These are phyloP conservation scores for Momotus momota DNA, from an alignment of 2,797 vertebrate species.

Conservation along the genomic window DNA sequence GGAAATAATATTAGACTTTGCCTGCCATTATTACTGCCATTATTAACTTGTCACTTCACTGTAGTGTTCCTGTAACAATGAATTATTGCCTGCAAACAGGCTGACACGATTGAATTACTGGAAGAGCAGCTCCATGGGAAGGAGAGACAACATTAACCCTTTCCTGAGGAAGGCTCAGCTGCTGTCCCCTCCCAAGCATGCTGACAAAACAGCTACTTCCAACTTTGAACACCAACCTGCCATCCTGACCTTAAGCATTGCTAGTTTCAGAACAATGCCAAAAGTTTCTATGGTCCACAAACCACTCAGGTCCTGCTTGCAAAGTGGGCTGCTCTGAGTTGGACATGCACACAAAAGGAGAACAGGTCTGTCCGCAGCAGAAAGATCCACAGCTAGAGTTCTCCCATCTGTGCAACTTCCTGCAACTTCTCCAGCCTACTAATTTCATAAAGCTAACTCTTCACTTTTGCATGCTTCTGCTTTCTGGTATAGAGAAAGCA, in stretches of 20 bases:
- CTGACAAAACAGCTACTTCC: background rate
- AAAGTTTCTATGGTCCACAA: background rate
- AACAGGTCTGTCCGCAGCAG: background rate
- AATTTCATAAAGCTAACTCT: background rate
- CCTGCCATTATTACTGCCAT: conserved; percentile 76
- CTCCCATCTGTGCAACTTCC: background rate
- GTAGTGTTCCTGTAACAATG: conserved; percentile 75
- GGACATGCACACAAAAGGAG: background rate
- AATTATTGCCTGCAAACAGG: conserved; percentile 76
- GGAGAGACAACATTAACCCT: conserved; percentile 37
- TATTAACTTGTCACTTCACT: conserved; percentile 79
- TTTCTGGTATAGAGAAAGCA: background rate
- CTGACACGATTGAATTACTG: conserved; percentile 73
- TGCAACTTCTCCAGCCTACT: background rate
- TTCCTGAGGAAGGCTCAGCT: conserved; percentile 23
- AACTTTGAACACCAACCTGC: background rate
- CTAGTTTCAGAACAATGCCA: background rate
- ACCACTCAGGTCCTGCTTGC: background rate
- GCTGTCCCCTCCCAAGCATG: background rate
- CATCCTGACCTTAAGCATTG: background rate
- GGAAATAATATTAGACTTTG: conserved; percentile 71
- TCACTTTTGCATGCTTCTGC: background rate
- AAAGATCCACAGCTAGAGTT: background rate
- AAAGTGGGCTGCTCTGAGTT: background rate
- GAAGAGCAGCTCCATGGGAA: conserved; percentile 39